phyloP scores from a whole-genome alignment of 2,797 vertebrate genomes.

The Pteropus rufus region DNA sequence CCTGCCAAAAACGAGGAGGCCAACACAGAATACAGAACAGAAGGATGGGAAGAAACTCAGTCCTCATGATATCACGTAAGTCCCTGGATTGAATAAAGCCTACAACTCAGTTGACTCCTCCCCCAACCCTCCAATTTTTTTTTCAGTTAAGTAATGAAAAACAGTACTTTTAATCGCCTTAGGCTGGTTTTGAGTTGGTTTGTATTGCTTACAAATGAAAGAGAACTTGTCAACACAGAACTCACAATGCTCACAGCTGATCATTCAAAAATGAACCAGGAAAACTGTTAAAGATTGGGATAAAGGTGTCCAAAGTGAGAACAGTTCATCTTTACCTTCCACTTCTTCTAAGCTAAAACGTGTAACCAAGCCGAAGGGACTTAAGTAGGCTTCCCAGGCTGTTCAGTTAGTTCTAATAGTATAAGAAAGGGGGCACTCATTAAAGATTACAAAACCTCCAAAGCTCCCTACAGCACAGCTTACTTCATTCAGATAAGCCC shows the following conservation, averaged over 20 bases:
- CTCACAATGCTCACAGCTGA: background rate
- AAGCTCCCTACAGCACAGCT: background rate
- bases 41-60: background rate
- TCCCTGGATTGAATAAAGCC: background rate
- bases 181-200: background rate
- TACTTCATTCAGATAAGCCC: background rate
- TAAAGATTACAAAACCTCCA: background rate
- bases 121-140: background rate
- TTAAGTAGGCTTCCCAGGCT: background rate
- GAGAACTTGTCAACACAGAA: background rate
- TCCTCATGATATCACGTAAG: background rate
- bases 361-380: too few relatives aligned
- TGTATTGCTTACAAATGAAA: background rate
- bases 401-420: background rate
- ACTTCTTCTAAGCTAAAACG: background rate
- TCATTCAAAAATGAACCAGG: background rate
- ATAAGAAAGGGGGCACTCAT: background rate
- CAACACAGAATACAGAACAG: background rate
- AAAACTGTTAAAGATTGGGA: background rate
- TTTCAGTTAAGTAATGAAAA: background rate
- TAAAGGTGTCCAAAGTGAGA: background rate
- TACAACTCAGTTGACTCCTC: background rate
- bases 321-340: background rate
- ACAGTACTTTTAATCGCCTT: background rate
- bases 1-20: background rate